Evolutionary conservation across 2,797 vertebrate species (phyloP), one percentile per base, ranked within the genome.

Genomic region (Hozukius guyotensis): DNA sequence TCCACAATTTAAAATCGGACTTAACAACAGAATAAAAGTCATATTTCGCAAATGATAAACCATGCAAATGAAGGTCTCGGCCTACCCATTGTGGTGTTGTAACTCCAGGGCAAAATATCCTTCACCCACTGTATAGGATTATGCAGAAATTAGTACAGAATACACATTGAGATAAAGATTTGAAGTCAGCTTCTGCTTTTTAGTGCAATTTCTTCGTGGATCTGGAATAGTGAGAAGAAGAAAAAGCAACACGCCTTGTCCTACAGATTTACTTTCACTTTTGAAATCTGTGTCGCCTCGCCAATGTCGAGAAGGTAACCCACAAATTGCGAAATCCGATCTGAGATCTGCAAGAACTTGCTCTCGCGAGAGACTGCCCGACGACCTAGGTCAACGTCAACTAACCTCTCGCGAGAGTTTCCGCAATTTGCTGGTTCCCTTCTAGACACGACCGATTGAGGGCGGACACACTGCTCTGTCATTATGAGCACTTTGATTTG

Each of bases 41-140:
- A 25, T 1, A 24, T 8, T 16, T 31, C 1, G 3, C 13, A 32
- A 14, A 4, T 2, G 2, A 11, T 24, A 4, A 7, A 38, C 2
- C 0, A 2, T 0, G 8, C 2, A 2, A 9, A 42, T 42, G 13
- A 16, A 42, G 38, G 2, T 1, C 0, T 34, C 18, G 27, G 38
- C 82, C 9, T 82, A 88, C 85, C 68, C 89, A 87, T 88, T 11
- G 8, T 57, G 2, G 5, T 7, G 59, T 1, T 42, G 4, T 6
- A 2, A 3, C 3, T 31, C 20, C 46, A 18, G 22, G 0, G 3
- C 3, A 42, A 36, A 71, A 46, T 31, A 27, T 59, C 38, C 1
- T 0, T 53, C 36, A 11, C 7, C 1, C 32, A 6, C 10, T 62
- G 29, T 7, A 65, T 38, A 38, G n/a, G n/a, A 4, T 16, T 6